Percentiles rank a stretch among this genome's conserved stretches.
Conservation (phyloP, 2,888 invertebrate genomes). For the Graphium colonna region DNA sequence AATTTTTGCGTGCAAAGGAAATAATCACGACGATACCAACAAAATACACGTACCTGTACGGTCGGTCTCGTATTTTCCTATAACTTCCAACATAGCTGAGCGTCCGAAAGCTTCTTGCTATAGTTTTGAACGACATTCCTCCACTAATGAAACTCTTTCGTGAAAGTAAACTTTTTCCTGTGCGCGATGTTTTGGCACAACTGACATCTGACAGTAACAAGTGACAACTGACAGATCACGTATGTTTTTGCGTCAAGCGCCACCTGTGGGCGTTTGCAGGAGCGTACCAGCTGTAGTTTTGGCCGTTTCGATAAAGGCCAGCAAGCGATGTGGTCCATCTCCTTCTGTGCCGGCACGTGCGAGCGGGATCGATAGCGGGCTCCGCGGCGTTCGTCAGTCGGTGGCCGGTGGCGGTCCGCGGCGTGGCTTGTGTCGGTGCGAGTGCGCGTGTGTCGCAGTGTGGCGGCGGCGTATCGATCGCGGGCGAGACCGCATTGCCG, state of each 20-base stretch:
- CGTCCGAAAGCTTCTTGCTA: conserved; percentile 54
- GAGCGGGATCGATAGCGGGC: conserved; percentile 58
- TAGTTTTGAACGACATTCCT: conserved; percentile 62
- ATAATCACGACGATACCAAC: neutral
- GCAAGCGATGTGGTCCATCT: conserved; percentile 72
- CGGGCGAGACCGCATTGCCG: conserved; percentile 76
- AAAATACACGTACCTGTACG: conserved; percentile 55
- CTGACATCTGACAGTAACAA: conserved; percentile 38
- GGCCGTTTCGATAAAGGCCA: conserved; percentile 48
- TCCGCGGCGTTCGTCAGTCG: conserved; percentile 40
- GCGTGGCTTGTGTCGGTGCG: conserved; percentile 24
- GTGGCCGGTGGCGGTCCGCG: conserved; percentile 40
- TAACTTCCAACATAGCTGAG: conserved; percentile 65
- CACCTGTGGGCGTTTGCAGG: conserved; percentile 42
- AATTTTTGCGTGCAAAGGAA: neutral
- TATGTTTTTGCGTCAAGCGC: conserved; percentile 47
- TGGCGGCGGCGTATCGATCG: conserved; percentile 62
- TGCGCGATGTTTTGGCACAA: conserved; percentile 31
- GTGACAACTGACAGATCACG: conserved; percentile 29
- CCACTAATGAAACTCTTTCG: conserved; percentile 8
- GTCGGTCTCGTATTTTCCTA: conserved; percentile 57
- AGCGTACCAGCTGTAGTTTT: conserved; percentile 69
- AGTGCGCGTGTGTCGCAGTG: conserved; percentile 68
- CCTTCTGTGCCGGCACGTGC: conserved; percentile 61
- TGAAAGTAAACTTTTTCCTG: conserved; percentile 8